Evolutionary conservation across 2,888 invertebrate species (phyloP), one percentile per base, ranked within the genome.

Genomic region (Lithophane ornitopus): DNA sequence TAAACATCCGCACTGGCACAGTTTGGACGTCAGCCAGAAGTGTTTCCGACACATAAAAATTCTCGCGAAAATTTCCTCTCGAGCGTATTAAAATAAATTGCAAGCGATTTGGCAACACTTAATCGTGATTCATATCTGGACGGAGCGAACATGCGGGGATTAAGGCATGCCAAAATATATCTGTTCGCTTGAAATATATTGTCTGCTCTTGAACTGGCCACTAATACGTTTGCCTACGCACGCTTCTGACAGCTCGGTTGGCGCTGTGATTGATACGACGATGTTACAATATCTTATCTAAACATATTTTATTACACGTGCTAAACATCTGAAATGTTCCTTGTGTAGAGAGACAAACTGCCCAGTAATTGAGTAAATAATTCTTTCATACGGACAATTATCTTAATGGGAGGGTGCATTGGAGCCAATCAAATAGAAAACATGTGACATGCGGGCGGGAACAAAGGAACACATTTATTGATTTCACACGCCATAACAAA

Each of bases 41-140:
- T 95, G 96, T 95, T 96, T 94, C 95, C 96, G 95, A 96, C 96
- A 96, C 94, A 95, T 95, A 96, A 96, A 96, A 96, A 96, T 92
- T 93, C 94, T 94, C 92, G 93, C 94, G 95, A 95, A 95, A 94
- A 95, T 95, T 95, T 94, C 93, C 94, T 94, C 93, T 92, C 91
- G 92, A 95, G 94, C 95, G 93, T 95, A 96, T 96, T 96, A 96
- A 96, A 96, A 96, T 96, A 96, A 96, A 96, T 96, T 95, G 96
- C 95, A 89, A 94, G 92, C 96, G 94, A 96, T 96, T 96, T 96
- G 96, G 96, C 96, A 96, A 95, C 96, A 96, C 96, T 96, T 96
- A 95, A 96, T 95, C 95, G 95, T 95, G 96, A 96, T 95, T 95
- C 95, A 96, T 95, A 94, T 95, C 92, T 92, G 93, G 92, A 93